A percentile compares a stretch with the other conserved stretches of the same genome.
Conservation (phyloP, 2,797 vertebrate species). For the Tragelaphus oryx region DNA sequence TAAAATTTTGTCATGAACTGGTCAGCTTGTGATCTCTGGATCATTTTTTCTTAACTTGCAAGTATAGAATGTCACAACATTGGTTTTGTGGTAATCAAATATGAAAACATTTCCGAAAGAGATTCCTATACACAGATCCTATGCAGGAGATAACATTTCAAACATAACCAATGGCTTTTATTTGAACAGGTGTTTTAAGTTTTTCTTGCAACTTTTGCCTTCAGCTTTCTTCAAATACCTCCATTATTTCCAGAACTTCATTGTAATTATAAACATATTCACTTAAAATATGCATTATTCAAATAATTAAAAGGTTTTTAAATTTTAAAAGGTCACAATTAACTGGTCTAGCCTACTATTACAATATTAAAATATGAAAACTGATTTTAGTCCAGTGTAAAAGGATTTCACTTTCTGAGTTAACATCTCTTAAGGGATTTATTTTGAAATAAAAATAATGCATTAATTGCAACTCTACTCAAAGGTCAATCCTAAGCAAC, state of each 20-base stretch:
- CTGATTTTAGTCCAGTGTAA: neutral
- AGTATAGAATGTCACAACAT: neutral
- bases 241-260: neutral
- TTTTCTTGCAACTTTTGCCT: neutral
- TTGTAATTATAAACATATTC: neutral
- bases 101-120: neutral
- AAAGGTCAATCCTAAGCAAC: neutral
- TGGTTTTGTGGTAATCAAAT: neutral
- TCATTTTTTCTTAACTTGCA: neutral
- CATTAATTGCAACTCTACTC: neutral
- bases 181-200: neutral
- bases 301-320: neutral
- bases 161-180: neutral
- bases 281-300: neutral
- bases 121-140: neutral
- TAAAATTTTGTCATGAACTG: neutral
- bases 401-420: neutral
- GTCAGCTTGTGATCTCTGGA: neutral
- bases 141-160: neutral
- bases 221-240: neutral
- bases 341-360: neutral
- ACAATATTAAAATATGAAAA: neutral
- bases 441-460: slow-evolving; percentile 22
- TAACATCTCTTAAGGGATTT: neutral
- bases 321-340: neutral